These are phyloP conservation scores for Galago senegalensis DNA, from an alignment of 2,797 vertebrate genomes.

Conservation along the genomic window DNA sequence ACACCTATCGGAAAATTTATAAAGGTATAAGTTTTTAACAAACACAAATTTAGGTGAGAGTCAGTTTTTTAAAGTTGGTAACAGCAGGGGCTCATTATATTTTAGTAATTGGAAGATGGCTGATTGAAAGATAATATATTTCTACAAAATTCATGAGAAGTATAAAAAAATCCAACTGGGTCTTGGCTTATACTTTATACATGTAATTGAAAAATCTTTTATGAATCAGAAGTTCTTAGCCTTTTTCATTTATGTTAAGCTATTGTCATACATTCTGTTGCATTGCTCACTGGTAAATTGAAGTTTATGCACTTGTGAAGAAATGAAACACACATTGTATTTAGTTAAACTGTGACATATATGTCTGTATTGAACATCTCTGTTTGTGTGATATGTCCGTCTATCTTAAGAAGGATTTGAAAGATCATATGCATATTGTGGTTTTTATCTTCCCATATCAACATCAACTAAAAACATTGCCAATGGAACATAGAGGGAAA, in stretches of 20 bases:
- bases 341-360: not conserved
- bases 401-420: not conserved
- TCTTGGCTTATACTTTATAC: not conserved
- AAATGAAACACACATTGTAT: not conserved
- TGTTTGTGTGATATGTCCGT: not conserved
- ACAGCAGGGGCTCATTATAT: not conserved
- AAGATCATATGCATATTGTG: not conserved
- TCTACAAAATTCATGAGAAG: not conserved
- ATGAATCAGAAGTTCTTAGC: not conserved
- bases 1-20: not conserved
- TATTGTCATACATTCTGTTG: not conserved
- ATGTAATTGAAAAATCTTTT: not conserved
- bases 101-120: not conserved
- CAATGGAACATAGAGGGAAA: not conserved
- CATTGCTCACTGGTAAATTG: not conserved
- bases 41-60: not conserved
- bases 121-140: not conserved
- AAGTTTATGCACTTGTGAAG: not conserved
- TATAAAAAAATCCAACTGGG: not conserved
- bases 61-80: slow-evolving; percentile 7
- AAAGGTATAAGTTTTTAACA: not conserved
- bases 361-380: not conserved
- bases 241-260: not conserved
- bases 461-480: not conserved
- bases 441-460: not conserved